Conservation (phyloP, 2,888 invertebrate species). For the Tachina grossa region DNA sequence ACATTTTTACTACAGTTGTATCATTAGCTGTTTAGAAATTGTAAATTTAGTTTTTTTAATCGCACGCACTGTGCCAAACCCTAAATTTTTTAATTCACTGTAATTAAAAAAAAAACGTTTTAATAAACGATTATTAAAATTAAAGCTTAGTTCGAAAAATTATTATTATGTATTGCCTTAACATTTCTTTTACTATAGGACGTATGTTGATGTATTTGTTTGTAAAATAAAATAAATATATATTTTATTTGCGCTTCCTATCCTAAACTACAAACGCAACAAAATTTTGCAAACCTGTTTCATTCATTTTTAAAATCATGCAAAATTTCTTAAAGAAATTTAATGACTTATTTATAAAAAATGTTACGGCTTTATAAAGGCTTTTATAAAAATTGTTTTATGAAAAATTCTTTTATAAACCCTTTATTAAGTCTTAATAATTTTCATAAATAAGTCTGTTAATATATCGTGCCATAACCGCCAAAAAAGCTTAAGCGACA, state of each 20-base stretch:
- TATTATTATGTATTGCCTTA: conserved; percentile 46
- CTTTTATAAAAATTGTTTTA: not conserved
- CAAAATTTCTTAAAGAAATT: conserved; percentile 38
- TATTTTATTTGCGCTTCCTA: not conserved
- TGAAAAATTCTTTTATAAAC: too few species aligned
- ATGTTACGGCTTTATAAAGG: not conserved
- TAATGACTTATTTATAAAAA: not conserved
- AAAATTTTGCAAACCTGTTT: not conserved
- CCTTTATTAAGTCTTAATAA: too few species aligned
- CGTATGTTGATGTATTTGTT: conserved; percentile 66
- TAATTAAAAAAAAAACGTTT: not conserved
- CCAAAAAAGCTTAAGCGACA: too few species aligned
- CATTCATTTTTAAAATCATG: conserved; percentile 44
- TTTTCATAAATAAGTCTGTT: too few species aligned
- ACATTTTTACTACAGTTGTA: too few species aligned
- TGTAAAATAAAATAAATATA: conserved; percentile 7
- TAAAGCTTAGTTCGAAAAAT: not conserved
- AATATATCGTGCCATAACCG: too few species aligned
- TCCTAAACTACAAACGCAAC: conserved; percentile 37
- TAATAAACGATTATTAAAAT: not conserved
- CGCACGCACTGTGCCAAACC: too few species aligned
- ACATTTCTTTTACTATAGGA: conserved; percentile 52
- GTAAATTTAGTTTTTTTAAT: too few species aligned
- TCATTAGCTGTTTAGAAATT: too few species aligned
- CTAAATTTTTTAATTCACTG: conserved; percentile 20